phyloP scores from a whole-genome alignment of 2,888 invertebrate species.

The Megalurothrips usitatus region DNA sequence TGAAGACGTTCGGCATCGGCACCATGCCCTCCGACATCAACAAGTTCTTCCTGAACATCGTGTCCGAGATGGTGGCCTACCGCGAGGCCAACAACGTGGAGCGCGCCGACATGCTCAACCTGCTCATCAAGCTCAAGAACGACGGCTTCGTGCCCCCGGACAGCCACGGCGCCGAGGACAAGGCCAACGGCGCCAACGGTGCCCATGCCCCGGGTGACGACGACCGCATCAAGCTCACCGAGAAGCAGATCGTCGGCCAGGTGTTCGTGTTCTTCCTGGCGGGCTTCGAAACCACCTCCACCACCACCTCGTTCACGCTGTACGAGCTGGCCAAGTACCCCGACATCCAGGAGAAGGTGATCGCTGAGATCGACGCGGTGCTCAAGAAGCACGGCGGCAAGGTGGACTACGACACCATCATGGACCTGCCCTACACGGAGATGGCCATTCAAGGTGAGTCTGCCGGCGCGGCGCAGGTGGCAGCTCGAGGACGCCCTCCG shows the following conservation, averaged over 20 bases:
- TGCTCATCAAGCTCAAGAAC: constrained; percentile 38
- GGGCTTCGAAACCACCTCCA: constrained; percentile 42
- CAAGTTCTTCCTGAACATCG: constrained; percentile 40
- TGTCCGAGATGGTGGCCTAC: constrained; percentile 40
- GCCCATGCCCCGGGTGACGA: constrained; percentile 20
- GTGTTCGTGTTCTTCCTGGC: constrained; percentile 40
- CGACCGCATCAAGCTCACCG: neutral
- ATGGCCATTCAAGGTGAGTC: constrained; percentile 36
- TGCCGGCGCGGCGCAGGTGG: too few relatives aligned
- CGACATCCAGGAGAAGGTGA: constrained; percentile 33
- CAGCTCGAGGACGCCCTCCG: too few relatives aligned
- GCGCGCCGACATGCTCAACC: constrained; percentile 41
- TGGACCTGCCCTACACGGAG: constrained; percentile 40
- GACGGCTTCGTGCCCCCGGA: neutral
- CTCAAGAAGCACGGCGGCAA: constrained; percentile 30
- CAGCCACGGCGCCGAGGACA: constrained; percentile 33
- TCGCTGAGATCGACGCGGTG: constrained; percentile 37
- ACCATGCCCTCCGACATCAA: constrained; percentile 39
- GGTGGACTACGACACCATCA: constrained; percentile 38
- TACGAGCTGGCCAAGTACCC: constrained; percentile 41
- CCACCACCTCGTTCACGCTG: constrained; percentile 39
- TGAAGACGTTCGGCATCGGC: constrained; percentile 37
- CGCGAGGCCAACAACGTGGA: constrained; percentile 39
- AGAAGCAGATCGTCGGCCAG: constrained; percentile 35
- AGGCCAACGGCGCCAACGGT: constrained; percentile 38